A percentile compares a stretch with the other conserved stretches of the same genome.
phyloP scores from a whole-genome alignment of 2,113 vertebrate genomes.

The Sterrhoptilus dennistouni region DNA sequence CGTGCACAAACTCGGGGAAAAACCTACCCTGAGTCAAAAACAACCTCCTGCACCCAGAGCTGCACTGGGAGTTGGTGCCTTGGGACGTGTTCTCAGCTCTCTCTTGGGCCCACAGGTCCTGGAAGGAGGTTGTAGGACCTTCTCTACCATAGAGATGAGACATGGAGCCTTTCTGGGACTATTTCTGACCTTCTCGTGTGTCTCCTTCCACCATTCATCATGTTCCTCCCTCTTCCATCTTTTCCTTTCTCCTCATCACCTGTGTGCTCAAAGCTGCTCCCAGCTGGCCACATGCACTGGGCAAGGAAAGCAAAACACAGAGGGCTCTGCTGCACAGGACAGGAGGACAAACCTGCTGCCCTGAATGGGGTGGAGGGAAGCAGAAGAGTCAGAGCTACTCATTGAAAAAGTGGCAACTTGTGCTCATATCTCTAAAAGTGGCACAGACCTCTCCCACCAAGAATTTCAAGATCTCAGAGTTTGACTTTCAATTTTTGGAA shows the following conservation, averaged over 20 bases:
- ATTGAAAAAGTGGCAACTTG: rapidly evolving
- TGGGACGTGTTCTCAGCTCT: rapidly evolving
- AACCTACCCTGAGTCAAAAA: background rate
- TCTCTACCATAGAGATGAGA: rapidly evolving
- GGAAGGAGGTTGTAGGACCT: background rate
- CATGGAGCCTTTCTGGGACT: background rate
- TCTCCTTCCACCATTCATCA: background rate
- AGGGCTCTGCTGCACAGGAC: background rate
- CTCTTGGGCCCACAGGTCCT: background rate
- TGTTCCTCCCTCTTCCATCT: background rate
- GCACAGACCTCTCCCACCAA: background rate
- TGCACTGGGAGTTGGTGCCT: background rate
- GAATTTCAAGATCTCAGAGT: background rate
- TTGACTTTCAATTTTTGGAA: background rate
- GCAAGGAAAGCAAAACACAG: background rate
- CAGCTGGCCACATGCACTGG: background rate
- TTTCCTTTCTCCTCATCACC: background rate
- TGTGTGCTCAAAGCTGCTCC: background rate
- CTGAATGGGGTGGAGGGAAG: background rate
- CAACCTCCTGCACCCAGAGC: background rate
- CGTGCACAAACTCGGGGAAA: conserved; percentile 3
- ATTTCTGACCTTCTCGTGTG: background rate
- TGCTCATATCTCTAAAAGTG: background rate
- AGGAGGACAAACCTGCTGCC: background rate
- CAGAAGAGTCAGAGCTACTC: background rate